Conservation (phyloP, 23 tunicate genomes). For the Trididemnum nubilum region DNA sequence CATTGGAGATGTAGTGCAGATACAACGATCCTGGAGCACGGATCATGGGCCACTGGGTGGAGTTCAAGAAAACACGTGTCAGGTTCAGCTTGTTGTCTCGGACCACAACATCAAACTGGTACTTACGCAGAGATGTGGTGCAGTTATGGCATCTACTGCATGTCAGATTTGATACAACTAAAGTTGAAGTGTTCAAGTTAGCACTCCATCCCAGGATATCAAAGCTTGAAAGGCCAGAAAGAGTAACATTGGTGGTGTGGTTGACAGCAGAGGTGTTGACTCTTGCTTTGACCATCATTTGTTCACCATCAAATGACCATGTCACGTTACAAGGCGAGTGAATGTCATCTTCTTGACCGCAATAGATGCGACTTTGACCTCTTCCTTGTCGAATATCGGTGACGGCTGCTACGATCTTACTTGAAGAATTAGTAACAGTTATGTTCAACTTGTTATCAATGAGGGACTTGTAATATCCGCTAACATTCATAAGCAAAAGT, state of each 20-base stretch:
- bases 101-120: neutral
- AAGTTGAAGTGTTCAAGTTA: neutral
- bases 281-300: neutral
- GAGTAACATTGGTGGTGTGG: neutral
- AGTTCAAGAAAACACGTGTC: neutral
- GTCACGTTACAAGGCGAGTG: neutral
- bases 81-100: neutral
- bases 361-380: neutral
- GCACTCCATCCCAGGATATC: neutral
- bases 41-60: neutral
- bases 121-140: neutral
- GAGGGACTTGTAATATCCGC: neutral
- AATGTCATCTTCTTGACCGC: neutral
- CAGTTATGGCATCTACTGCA: neutral
- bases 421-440: neutral
- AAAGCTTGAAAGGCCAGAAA: neutral
- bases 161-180: neutral
- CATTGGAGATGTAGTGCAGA: constrained; percentile 2
- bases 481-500: neutral
- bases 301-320: neutral
- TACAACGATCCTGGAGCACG: neutral
- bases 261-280: neutral
- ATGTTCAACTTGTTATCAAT: neutral
- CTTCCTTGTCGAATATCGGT: neutral
- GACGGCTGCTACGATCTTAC: neutral